Evolutionary conservation across 2,797 vertebrate genomes (phyloP), one percentile per base, ranked within the genome.

Genomic region (Pipistrellus nathusii): DNA sequence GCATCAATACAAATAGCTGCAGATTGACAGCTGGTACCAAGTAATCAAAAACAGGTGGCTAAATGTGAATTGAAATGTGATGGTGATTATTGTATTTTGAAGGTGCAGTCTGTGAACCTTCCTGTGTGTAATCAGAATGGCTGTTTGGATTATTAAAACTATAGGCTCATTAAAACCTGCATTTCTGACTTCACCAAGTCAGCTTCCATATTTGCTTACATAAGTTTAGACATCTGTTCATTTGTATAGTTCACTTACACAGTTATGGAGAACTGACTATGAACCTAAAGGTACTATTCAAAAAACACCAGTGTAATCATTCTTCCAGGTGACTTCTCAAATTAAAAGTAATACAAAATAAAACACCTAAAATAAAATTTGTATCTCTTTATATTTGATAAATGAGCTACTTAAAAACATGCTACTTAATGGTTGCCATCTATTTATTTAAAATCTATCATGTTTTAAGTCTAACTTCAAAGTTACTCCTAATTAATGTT

Each of bases 11-110:
- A 90, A 88, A 90, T 90, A 93, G 46, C 83, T 88, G 68, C 53
- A 86, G 90, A 94, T 86, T 88, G 85, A 86, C 57, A 93, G 71
- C 85, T 86, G 85, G 41, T 76, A 35, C 32, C 57, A 59, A 62
- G 41, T 71, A 93, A 93, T 91, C 75, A 92, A 86, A 95, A 93
- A 66, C 80, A 95, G 77, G 51, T 91, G 91, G 84, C 64, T 82
- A 76, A 82, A 85, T 95, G 15, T 89, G 46, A 94, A 23, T 62
- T 84, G 71, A 92, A 91, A 91, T 41, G 81, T 72, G 11, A 96
- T 84, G 35, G 51, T 46, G 69, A 92, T 94, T 73, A 76, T 62
- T 86, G 57, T 35, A 88, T 80, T 94, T 83, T 87, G 89, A 93
- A 94, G 57, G 30, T 48, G 64, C 35, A 69, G 51, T 55, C 91